Evolutionary conservation across 2,888 invertebrate genomes (phyloP).

Genomic region (Lymantria monacha): DNA sequence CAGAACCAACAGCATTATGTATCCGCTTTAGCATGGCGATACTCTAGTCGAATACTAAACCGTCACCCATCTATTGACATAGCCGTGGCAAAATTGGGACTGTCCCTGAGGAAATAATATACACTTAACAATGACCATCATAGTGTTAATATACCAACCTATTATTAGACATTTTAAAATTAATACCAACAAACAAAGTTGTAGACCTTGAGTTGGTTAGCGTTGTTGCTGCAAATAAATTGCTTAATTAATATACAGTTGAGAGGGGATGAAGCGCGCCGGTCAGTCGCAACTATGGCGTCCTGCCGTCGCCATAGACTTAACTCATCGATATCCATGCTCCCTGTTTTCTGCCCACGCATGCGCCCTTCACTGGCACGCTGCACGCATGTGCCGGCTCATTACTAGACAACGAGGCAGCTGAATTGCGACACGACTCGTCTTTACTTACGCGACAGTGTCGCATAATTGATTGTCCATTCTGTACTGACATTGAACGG

Average conservation of each 20-base stretch:
- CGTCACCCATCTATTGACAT: no score
- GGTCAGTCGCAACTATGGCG: slow-evolving; percentile 51
- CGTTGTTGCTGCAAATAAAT: slow-evolving; percentile 44
- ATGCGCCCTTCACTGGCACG: slow-evolving; percentile 48
- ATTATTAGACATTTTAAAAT: neutral
- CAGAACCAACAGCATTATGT: no score
- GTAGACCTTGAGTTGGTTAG: slow-evolving; percentile 36
- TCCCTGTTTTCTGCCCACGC: slow-evolving; percentile 45
- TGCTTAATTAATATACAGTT: slow-evolving; percentile 45
- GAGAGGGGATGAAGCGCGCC: slow-evolving; percentile 34
- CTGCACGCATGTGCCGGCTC: slow-evolving; percentile 59
- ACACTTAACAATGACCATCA: no score
- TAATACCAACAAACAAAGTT: slow-evolving; percentile 16
- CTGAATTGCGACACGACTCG: slow-evolving; percentile 62
- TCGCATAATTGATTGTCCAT: slow-evolving; percentile 79
- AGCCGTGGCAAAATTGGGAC: no score
- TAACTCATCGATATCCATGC: slow-evolving; percentile 52
- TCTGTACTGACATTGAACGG: slow-evolving; percentile 78
- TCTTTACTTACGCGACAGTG: slow-evolving; percentile 62
- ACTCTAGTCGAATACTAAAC: no score
- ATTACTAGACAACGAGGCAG: slow-evolving; percentile 44
- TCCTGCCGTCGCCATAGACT: slow-evolving; percentile 47
- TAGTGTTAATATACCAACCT: no score
- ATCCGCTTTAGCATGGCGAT: no score
- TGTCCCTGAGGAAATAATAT: no score